Percentiles rank a stretch among this genome's conserved stretches.
Conservation (phyloP, 2,888 invertebrate genomes). For the Rhaphigaster nebulosa region DNA sequence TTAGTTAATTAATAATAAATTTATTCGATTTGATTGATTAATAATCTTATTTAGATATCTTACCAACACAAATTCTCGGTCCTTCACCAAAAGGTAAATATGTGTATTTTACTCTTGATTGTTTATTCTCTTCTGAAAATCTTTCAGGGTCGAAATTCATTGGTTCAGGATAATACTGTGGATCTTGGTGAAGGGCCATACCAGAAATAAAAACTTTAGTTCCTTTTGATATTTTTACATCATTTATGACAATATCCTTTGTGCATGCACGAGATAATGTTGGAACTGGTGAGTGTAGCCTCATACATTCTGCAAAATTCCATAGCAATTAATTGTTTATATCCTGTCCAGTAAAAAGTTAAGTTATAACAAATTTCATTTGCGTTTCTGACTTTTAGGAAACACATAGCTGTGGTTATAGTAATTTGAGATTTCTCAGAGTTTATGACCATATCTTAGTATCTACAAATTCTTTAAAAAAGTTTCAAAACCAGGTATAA, state of each 20-base stretch:
- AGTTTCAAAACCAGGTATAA: too few species aligned
- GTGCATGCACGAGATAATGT: constrained; percentile 55
- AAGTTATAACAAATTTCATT: too few species aligned
- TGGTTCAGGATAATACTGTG: constrained; percentile 55
- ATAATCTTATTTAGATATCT: too few species aligned
- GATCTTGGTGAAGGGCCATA: constrained; percentile 60
- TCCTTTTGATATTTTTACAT: constrained; percentile 58
- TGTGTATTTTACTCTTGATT: constrained; percentile 19
- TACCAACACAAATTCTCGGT: constrained; percentile 23
- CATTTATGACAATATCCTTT: constrained; percentile 51
- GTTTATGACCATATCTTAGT: too few species aligned
- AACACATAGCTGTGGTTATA: too few species aligned
- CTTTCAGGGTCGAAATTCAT: constrained; percentile 42
- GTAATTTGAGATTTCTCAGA: too few species aligned
- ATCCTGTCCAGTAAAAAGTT: too few species aligned
- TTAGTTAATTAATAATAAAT: too few species aligned
- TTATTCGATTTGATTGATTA: too few species aligned
- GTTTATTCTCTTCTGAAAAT: constrained; percentile 47
- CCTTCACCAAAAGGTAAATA: constrained; percentile 38
- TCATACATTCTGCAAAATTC: constrained; percentile 57
- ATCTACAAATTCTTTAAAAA: too few species aligned
- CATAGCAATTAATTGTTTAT: neutral
- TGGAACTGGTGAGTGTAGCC: constrained; percentile 58
- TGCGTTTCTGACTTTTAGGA: too few species aligned
- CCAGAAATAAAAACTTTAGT: constrained; percentile 58